Base-by-base conservation (phyloP, 2,888 invertebrate species). In the Digitonthophagus gazella region DNA sequence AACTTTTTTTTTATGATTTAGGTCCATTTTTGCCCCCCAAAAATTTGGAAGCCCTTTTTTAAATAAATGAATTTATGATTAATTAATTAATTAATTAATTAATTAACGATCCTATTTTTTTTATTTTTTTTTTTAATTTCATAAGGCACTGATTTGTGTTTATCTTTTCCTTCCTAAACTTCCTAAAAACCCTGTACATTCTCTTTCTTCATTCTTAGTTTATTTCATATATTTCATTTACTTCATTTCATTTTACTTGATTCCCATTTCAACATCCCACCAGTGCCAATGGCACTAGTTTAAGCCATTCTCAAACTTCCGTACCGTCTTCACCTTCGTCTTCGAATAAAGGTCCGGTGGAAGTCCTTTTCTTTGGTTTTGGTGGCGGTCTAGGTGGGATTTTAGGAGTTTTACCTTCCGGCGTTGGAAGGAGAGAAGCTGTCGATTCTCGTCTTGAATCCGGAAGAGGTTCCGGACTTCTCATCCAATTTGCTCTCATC, bases 271-370 rank as follows among this genome's bases (percentile, higher is more conserved):
- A 77, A 72, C 75, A 75, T 67, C 74, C 76, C 75, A 81, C 79
- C 78, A 81, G 80, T 75, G 78, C 79, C 70, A 72, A 69, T 61
- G 80, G 78, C 78, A 80, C 81, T 79, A 80, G 80, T 78, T 76
- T 78, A 74, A 82, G 81, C 81, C 80, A 81, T 76, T 83, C 84
- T 87, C 90, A 93, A 86, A 94, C 94, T 86, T 94, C 94, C 76
- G 94, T 94, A 74, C 94, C 94, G 76, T 94, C 93, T 80, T 94
- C 94, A 20, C 93, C 93, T 83, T 94, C 94, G 80, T 94, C 94
- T 80, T 94, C 93, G 79, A 93, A 93, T 72, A 93, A 83, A 71
- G 93, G 93, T 75, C 92, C 92, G 3, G 90, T 86, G 66, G 86
- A 86, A 14, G 88, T 86, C 75, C 91, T 89, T 86, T 93, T 93